phyloP scores from a whole-genome alignment of 2,888 invertebrate genomes.

The Cosmia trapezina region DNA sequence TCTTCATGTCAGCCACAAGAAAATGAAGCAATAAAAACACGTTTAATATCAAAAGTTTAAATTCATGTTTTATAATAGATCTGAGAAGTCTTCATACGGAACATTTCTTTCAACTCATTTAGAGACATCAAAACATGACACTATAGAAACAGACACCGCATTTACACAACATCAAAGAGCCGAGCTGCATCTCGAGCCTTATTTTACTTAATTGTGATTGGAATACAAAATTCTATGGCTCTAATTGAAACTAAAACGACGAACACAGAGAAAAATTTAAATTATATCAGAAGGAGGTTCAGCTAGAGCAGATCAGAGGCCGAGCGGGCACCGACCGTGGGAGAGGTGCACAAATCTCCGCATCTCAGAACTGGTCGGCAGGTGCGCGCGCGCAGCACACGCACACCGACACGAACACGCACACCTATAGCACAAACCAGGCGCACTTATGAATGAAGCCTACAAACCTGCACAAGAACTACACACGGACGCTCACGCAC shows the following conservation, averaged over 20 bases:
- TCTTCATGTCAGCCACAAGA: constrained; percentile 15
- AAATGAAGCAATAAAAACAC: constrained; percentile 44
- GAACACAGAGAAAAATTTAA: constrained; percentile 79
- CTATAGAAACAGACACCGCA: constrained; percentile 55
- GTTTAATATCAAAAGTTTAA: constrained; percentile 47
- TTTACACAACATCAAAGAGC: constrained; percentile 60
- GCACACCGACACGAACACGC: constrained; percentile 64
- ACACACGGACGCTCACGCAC: constrained; percentile 67
- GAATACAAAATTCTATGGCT: constrained; percentile 62
- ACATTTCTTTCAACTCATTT: constrained; percentile 57
- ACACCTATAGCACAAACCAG: constrained; percentile 74
- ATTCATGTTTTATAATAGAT: constrained; percentile 52
- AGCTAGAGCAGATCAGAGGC: constrained; percentile 85
- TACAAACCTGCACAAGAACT: constrained; percentile 70
- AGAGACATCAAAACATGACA: constrained; percentile 56
- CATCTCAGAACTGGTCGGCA: constrained; percentile 91
- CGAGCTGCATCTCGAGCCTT: constrained; percentile 42
- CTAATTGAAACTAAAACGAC: constrained; percentile 66
- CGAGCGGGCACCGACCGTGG: constrained; percentile 89
- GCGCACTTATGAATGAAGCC: constrained; percentile 88
- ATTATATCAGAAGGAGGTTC: constrained; percentile 84
- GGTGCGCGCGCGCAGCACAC: constrained; percentile 82
- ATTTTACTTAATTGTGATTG: constrained; percentile 65
- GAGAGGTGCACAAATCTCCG: constrained; percentile 90
- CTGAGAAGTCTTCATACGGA: constrained; percentile 53